Percentiles rank a stretch among this genome's conserved stretches.
phyloP scores from a whole-genome alignment of 92 coral and sea anemone species.

The Palythoa grandiflora region DNA sequence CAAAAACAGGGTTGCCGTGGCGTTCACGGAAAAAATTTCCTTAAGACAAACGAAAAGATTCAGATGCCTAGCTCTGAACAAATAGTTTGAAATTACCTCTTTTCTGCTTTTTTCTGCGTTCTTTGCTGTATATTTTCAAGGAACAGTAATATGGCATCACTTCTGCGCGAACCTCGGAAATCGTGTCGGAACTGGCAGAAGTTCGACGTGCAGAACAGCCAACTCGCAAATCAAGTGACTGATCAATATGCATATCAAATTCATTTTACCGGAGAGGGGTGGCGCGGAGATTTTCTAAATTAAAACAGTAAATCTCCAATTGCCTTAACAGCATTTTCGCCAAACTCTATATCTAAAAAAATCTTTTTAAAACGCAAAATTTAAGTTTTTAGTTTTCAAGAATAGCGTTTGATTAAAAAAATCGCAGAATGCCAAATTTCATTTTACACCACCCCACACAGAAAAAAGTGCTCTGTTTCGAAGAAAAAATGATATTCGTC shows the following conservation, averaged over 20 bases:
- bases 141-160: slow-evolving; percentile 45
- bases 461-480: not conserved
- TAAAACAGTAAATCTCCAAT: not conserved
- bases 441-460: slow-evolving; percentile 31
- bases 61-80: not conserved
- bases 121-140: slow-evolving; percentile 46
- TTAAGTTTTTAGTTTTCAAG: not conserved
- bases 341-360: not conserved
- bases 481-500: slow-evolving; percentile 40
- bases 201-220: slow-evolving; percentile 17
- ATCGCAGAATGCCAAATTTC: not conserved
- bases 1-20: slow-evolving; percentile 29
- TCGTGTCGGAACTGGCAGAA: slow-evolving; percentile 42
- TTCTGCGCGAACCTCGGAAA: not conserved
- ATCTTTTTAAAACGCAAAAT: not conserved
- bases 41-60: slow-evolving; percentile 5
- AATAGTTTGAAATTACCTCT: slow-evolving; percentile 11
- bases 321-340: not conserved
- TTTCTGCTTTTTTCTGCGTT: slow-evolving; percentile 37
- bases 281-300: not conserved
- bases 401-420: not conserved
- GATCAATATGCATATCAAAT: slow-evolving; percentile 32
- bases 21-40: slow-evolving; percentile 29
- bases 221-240: slow-evolving; percentile 36
- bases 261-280: slow-evolving; percentile 9